phyloP scores from a whole-genome alignment of 2,888 invertebrate genomes.

The Argynnis bischoffii region DNA sequence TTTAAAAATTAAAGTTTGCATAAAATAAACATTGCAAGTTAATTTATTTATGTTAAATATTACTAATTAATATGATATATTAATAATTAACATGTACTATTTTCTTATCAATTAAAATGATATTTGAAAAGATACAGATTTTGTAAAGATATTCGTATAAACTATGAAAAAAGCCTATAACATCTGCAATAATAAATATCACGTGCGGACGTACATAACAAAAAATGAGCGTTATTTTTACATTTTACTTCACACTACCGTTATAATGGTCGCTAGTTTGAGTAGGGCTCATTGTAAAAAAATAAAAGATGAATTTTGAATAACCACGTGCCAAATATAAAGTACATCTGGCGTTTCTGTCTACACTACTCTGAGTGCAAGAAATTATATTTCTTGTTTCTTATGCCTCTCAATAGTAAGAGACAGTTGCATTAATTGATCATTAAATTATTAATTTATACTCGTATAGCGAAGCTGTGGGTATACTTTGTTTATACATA shows the following conservation, averaged over 20 bases:
- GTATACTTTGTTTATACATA: no score
- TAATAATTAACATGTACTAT: no score
- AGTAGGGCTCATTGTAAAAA: constrained; percentile 8
- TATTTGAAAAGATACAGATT: neutral
- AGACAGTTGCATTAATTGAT: constrained; percentile 2
- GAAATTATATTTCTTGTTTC: constrained; percentile 14
- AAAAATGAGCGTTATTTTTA: constrained; percentile 21
- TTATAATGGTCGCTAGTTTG: constrained; percentile 27
- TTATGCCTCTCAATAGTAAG: neutral
- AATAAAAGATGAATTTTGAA: constrained; percentile 18
- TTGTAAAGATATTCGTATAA: neutral
- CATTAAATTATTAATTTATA: neutral
- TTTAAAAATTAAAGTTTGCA: no score
- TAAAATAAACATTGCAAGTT: neutral
- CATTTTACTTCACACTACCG: constrained; percentile 24
- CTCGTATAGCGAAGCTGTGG: no score
- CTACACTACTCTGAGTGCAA: constrained; percentile 9
- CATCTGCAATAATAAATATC: constrained; percentile 14
- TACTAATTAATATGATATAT: no score
- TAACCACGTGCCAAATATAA: constrained; percentile 31
- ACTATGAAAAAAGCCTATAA: neutral
- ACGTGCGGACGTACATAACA: constrained; percentile 12
- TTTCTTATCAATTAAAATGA: no score
- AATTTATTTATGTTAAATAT: neutral
- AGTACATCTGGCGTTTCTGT: constrained; percentile 23